Conservation (phyloP, 2,888 invertebrate genomes). For the Ceraclea dissimilis region DNA sequence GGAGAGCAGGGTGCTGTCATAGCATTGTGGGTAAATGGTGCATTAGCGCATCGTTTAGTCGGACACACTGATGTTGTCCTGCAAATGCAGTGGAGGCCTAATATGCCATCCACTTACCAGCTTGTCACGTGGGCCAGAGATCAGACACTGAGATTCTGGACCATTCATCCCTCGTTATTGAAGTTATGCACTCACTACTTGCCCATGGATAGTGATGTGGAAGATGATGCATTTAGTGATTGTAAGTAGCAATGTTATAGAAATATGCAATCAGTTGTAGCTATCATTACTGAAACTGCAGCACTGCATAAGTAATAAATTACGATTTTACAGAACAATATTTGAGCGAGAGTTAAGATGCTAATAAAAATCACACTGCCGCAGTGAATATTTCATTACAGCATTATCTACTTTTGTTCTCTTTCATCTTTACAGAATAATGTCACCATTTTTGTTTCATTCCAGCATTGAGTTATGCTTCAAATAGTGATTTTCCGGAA, state of each 20-base stretch:
- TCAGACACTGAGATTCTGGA: constrained; percentile 86
- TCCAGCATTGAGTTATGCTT: constrained; percentile 42
- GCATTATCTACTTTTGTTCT: too few relatives aligned
- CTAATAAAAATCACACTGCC: too few relatives aligned
- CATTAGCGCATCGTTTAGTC: constrained; percentile 84
- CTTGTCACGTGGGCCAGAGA: constrained; percentile 94
- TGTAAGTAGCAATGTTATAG: constrained; percentile 32
- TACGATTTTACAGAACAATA: too few relatives aligned
- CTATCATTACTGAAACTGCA: not conserved
- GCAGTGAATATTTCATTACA: too few relatives aligned
- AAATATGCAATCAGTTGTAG: not conserved
- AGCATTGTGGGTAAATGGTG: constrained; percentile 47
- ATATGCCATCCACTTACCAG: constrained; percentile 65
- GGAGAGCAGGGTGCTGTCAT: constrained; percentile 67
- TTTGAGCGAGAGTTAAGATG: too few relatives aligned
- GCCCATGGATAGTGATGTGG: constrained; percentile 55
- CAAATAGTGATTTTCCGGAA: constrained; percentile 40
- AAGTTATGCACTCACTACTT: constrained; percentile 64
- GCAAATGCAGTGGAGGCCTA: constrained; percentile 90
- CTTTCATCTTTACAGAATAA: too few relatives aligned
- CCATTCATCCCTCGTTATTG: constrained; percentile 76
- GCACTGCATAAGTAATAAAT: not conserved
- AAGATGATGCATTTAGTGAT: constrained; percentile 47
- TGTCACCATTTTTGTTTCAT: not conserved
- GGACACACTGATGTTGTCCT: constrained; percentile 91